Percentiles rank a stretch among this genome's conserved stretches.
Conservation (phyloP, 2,797 vertebrate species). For the Menidia menidia region DNA sequence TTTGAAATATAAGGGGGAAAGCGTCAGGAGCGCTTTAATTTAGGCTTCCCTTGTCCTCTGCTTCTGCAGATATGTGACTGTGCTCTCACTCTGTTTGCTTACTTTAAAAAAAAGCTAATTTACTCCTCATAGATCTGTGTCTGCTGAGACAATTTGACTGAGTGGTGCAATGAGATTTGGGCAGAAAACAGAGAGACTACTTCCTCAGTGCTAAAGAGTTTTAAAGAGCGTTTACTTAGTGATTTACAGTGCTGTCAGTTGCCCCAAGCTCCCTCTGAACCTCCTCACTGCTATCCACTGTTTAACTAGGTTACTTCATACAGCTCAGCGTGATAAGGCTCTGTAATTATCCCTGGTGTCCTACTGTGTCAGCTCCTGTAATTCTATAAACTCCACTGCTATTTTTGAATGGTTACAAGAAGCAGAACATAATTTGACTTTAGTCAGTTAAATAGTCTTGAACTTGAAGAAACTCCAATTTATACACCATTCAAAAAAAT, state of each 20-base stretch:
- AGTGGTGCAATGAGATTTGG: constrained; percentile 44
- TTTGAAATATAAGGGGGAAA: not conserved
- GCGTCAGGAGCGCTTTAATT: constrained; percentile 12
- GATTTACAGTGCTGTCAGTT: constrained; percentile 64
- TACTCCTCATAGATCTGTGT: constrained; percentile 34
- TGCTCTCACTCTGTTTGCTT: constrained; percentile 30
- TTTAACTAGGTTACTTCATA: constrained; percentile 80
- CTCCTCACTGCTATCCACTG: constrained; percentile 47
- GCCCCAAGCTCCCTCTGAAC: constrained; percentile 63
- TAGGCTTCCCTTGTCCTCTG: constrained; percentile 1
- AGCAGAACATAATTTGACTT: constrained; percentile 57
- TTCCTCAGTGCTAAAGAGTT: constrained; percentile 59
- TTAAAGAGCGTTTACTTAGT: constrained; percentile 70
- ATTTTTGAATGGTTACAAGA: constrained; percentile 54
- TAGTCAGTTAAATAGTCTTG: constrained; percentile 44
- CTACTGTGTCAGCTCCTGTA: constrained; percentile 70
- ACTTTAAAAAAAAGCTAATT: constrained; percentile 48
- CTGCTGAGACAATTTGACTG: constrained; percentile 46
- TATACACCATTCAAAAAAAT: not conserved
- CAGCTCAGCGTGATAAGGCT: constrained; percentile 63
- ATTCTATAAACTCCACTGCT: constrained; percentile 61
- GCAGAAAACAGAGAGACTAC: constrained; percentile 37
- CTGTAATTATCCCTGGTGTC: constrained; percentile 78
- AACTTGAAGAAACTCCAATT: constrained; percentile 26
- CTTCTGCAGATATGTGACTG: constrained; percentile 14